These are phyloP conservation scores for Tapera naevia DNA, from an alignment of 2,797 vertebrate genomes.

Conservation along the genomic window DNA sequence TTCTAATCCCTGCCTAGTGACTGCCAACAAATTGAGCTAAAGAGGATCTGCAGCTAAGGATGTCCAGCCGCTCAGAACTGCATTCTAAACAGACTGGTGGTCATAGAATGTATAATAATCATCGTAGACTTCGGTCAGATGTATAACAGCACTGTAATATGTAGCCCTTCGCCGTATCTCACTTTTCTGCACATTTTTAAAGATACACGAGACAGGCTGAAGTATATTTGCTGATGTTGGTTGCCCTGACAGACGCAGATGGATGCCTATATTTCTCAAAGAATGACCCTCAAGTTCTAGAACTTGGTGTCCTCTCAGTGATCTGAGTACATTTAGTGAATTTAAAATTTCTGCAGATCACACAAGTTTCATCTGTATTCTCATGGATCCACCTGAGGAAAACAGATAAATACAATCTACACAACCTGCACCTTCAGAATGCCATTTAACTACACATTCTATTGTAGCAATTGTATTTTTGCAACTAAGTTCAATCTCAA, in stretches of 20 bases:
- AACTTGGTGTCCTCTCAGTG: background rate
- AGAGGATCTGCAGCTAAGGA: background rate
- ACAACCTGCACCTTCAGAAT: background rate
- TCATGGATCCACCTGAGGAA: background rate
- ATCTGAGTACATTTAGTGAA: background rate
- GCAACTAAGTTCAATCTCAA: background rate
- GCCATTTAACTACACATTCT: background rate
- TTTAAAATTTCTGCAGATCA: background rate
- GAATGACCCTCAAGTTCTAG: background rate
- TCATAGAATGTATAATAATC: background rate
- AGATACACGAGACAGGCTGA: background rate
- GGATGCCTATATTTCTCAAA: background rate
- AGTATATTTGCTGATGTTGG: background rate
- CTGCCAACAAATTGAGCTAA: background rate
- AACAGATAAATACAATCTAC: background rate
- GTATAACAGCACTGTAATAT: background rate
- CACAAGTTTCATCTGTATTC: background rate
- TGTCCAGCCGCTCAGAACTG: background rate
- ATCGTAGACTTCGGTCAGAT: background rate
- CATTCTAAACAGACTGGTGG: background rate
- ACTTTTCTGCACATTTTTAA: background rate
- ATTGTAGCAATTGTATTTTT: background rate
- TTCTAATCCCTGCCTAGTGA: background rate
- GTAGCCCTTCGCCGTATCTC: background rate
- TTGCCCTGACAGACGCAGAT: background rate